Conservation (phyloP, 1,140 invertebrate genomes). For the Melipona quadrifasciata region DNA sequence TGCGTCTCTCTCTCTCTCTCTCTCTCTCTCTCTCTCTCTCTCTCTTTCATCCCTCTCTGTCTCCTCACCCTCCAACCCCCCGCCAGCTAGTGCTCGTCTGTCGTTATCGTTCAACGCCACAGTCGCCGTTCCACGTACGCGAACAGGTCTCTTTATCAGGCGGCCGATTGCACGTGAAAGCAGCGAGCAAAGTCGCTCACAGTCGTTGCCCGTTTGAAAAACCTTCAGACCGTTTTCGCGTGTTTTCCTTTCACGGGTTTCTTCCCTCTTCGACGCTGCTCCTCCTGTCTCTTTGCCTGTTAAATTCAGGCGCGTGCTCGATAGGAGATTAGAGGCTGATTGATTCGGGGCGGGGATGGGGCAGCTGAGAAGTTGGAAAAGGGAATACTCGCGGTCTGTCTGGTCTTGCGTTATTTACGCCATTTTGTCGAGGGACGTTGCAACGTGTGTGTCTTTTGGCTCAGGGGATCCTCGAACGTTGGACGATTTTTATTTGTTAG, state of each 20-base stretch:
- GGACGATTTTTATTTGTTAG: too few relatives aligned
- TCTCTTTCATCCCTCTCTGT: background rate
- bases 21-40: background rate
- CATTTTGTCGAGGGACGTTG: too few relatives aligned
- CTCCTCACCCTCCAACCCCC: background rate
- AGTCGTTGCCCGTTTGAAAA: background rate
- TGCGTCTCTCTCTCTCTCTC: background rate
- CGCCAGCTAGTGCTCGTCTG: too few relatives aligned
- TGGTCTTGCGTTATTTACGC: too few relatives aligned
- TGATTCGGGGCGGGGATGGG: too few relatives aligned
- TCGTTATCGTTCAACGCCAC: constrained; percentile 27
- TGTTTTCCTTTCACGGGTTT: background rate
- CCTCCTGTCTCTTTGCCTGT: background rate
- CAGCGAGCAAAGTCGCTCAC: background rate
- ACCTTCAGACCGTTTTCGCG: background rate
- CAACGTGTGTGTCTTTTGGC: too few relatives aligned
- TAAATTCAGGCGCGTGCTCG: background rate
- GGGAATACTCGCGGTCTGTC: too few relatives aligned
- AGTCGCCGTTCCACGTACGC: background rate
- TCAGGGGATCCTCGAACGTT: too few relatives aligned
- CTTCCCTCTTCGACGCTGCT: background rate
- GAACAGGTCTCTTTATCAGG: constrained; percentile 12
- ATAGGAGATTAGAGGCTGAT: background rate
- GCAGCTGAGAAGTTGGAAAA: too few relatives aligned
- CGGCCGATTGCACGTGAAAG: constrained; percentile 22